These are phyloP conservation scores for Heliangelus exortis DNA, from an alignment of 2,797 vertebrate genomes.

Conservation along the genomic window DNA sequence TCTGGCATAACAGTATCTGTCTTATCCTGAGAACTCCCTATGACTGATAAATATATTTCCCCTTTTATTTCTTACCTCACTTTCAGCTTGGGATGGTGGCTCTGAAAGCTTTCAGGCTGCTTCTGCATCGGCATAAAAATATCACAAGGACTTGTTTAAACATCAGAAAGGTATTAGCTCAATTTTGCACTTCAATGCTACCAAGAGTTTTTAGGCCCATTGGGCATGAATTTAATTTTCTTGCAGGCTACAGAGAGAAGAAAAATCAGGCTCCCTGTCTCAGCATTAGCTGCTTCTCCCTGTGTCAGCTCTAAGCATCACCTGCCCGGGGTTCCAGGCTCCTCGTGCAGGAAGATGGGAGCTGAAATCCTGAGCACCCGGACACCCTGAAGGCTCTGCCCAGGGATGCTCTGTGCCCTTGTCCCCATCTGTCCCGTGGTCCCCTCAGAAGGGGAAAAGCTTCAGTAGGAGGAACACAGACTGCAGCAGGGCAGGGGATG, in stretches of 20 bases:
- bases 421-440: rapidly evolving
- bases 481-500: rapidly evolving
- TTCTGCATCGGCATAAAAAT: conserved; percentile 10
- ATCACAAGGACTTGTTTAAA: conserved; percentile 53
- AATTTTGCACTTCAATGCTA: conserved; percentile 66
- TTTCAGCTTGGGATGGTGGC: not conserved
- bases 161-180: conserved; percentile 64
- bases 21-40: not conserved
- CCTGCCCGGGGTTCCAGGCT: not conserved
- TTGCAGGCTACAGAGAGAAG: conserved; percentile 42
- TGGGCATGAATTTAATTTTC: conserved; percentile 72
- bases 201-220: conserved; percentile 50
- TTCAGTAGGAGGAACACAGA: not conserved
- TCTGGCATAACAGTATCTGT: not conserved
- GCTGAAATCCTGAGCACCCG: not conserved
- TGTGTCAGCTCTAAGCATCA: not conserved
- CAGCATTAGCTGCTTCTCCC: not conserved
- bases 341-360: not conserved
- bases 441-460: rapidly evolving
- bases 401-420: not conserved
- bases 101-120: not conserved
- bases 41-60: not conserved
- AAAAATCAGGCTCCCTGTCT: not conserved
- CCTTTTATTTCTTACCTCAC: not conserved
- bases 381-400: not conserved